phyloP scores from a whole-genome alignment of 1,140 invertebrate species.

The Belonocnema kinseyi region DNA sequence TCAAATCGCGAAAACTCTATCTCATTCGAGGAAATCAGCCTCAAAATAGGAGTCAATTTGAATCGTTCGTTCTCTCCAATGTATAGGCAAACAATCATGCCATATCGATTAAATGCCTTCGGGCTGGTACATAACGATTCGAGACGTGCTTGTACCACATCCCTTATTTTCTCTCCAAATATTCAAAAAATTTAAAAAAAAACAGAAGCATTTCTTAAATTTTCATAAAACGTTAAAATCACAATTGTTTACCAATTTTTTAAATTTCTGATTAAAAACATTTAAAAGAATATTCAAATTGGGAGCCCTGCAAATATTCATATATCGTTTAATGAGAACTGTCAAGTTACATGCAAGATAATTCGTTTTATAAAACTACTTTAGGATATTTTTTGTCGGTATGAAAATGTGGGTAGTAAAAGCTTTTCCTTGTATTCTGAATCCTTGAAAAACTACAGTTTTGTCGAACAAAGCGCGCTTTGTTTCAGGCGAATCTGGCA shows the following conservation, averaged over 20 bases:
- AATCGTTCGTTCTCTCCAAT: conserved; percentile 7
- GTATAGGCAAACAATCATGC: conserved; percentile 26
- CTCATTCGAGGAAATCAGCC: conserved; percentile 21
- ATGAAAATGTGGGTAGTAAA: background rate
- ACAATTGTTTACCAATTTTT: no score
- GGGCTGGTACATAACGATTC: background rate
- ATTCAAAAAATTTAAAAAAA: background rate
- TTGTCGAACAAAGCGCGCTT: background rate
- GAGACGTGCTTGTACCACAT: background rate
- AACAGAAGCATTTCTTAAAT: no score
- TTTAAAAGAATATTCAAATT: no score
- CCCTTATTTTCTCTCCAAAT: conserved; percentile 9
- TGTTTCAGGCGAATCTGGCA: conserved; percentile 8
- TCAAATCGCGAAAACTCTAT: conserved; percentile 13
- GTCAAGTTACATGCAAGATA: no score
- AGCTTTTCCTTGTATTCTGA: background rate
- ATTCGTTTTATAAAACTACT: no score
- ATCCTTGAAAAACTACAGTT: background rate
- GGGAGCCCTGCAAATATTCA: no score
- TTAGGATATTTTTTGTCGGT: no score
- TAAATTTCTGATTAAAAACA: no score
- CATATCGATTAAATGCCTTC: conserved; percentile 11
- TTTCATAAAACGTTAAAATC: no score
- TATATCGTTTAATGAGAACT: no score
- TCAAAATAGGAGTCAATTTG: conserved; percentile 6